Percentiles rank a stretch among this genome's conserved stretches.
Evolutionary conservation across 2,797 vertebrate genomes (phyloP).

Genomic region (Channallabes apus): DNA sequence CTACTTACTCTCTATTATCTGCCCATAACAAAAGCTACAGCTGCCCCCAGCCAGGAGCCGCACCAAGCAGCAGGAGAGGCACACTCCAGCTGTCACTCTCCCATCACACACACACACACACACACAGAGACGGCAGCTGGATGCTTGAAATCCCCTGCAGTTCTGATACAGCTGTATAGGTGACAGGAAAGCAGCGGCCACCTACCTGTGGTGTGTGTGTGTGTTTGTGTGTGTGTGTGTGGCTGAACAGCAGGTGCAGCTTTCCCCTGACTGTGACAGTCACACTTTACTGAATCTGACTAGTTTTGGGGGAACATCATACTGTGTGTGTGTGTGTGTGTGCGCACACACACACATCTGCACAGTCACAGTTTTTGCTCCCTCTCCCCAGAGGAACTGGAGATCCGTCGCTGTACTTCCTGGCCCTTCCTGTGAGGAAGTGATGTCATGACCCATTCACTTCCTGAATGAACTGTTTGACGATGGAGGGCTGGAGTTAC

Average conservation of each 20-base stretch:
- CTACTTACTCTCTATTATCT: slow-evolving; percentile 54
- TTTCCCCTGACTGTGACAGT: background rate
- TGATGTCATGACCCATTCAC: slow-evolving; percentile 76
- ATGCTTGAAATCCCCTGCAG: slow-evolving; percentile 35
- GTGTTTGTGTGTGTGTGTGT: slow-evolving; percentile 23
- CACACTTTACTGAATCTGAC: background rate
- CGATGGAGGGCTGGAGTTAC: slow-evolving; percentile 36
- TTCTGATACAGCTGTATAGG: slow-evolving; percentile 41
- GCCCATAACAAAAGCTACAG: slow-evolving; percentile 64
- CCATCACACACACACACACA: slow-evolving; percentile 34
- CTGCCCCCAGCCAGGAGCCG: slow-evolving; percentile 61
- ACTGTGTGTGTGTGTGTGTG: slow-evolving; percentile 17
- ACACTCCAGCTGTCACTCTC: slow-evolving; percentile 24
- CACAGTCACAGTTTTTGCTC: background rate
- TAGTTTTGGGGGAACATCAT: slow-evolving; percentile 4
- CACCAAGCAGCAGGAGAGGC: slow-evolving; percentile 43
- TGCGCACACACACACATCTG: background rate
- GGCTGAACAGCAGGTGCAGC: slow-evolving; percentile 32
- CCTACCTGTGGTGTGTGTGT: slow-evolving; percentile 37
- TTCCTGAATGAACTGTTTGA: slow-evolving; percentile 80
- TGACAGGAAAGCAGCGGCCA: slow-evolving; percentile 36
- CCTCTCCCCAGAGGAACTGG: slow-evolving; percentile 58
- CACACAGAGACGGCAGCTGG: slow-evolving; percentile 31
- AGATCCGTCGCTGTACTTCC: slow-evolving; percentile 66
- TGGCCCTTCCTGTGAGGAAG: slow-evolving; percentile 71